Conservation (phyloP, 2,888 invertebrate genomes). For the Salticus scenicus region DNA sequence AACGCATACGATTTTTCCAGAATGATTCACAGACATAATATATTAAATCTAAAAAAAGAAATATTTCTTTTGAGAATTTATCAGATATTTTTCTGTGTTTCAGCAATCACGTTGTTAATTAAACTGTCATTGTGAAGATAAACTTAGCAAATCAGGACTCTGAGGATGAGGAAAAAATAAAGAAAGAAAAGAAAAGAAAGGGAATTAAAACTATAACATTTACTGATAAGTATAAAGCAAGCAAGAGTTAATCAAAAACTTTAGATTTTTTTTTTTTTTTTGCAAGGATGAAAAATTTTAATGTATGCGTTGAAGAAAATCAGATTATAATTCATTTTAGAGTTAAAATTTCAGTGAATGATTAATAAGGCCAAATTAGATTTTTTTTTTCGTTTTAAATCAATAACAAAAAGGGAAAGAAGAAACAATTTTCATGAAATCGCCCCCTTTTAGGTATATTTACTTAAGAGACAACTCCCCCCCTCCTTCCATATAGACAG, state of each 20-base stretch:
- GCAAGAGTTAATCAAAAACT: slow-evolving; percentile 61
- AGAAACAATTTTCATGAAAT: no score
- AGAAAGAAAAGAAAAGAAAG: slow-evolving; percentile 16
- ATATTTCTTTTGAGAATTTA: slow-evolving; percentile 19
- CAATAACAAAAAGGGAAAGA: no score
- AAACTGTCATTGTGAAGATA: slow-evolving; percentile 68
- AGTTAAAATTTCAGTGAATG: no score
- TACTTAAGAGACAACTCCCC: no score
- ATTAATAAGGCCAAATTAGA: no score
- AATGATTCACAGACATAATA: slow-evolving; percentile 4
- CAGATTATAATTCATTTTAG: background rate
- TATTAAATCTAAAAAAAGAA: background rate
- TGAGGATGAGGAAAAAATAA: background rate
- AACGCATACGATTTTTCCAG: slow-evolving; percentile 39
- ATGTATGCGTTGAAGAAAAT: background rate
- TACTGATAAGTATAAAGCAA: slow-evolving; percentile 46
- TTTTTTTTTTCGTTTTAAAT: no score
- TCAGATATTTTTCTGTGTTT: slow-evolving; percentile 45
- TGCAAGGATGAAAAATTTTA: background rate
- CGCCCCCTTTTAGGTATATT: no score
- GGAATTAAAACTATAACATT: slow-evolving; percentile 52
- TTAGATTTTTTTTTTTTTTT: slow-evolving; percentile 1
- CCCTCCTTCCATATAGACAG: no score
- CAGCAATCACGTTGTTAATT: slow-evolving; percentile 60
- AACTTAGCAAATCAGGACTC: background rate